Evolutionary conservation across 2,113 vertebrate species (phyloP).

Genomic region (Psittacula cyanocephala): DNA sequence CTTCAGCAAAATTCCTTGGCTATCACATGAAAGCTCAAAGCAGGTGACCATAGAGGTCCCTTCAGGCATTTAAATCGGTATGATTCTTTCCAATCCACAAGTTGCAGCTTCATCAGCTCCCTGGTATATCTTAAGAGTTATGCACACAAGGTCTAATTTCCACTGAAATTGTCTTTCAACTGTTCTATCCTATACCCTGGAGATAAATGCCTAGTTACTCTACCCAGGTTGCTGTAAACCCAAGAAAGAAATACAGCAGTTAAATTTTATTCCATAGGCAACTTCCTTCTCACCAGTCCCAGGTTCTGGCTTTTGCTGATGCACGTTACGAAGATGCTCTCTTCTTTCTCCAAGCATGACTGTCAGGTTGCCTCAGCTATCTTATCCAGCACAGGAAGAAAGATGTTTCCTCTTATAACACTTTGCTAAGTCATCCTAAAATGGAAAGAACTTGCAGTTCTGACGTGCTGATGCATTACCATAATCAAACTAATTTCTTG

Average conservation of each 20-base stretch:
- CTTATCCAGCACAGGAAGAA: neutral
- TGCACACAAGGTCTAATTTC: neutral
- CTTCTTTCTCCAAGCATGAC: neutral
- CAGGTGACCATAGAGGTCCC: neutral
- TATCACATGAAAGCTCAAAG: neutral
- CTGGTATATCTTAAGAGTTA: neutral
- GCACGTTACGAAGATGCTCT: neutral
- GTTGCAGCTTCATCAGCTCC: neutral
- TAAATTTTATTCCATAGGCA: neutral
- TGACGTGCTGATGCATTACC: neutral
- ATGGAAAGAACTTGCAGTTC: neutral
- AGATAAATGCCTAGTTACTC: neutral
- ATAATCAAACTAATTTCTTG: neutral
- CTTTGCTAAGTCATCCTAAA: neutral
- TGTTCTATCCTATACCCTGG: neutral
- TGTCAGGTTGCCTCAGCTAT: neutral
- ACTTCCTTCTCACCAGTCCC: neutral
- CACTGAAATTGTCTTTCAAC: constrained; percentile 1
- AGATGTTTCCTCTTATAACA: neutral
- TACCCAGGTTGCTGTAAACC: neutral
- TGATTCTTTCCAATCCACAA: neutral
- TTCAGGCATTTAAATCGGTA: neutral
- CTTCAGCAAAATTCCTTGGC: neutral
- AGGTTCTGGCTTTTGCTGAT: neutral
- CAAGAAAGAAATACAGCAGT: neutral